phyloP scores from a whole-genome alignment of 2,113 vertebrate species.

The Hepsetus odoe region DNA sequence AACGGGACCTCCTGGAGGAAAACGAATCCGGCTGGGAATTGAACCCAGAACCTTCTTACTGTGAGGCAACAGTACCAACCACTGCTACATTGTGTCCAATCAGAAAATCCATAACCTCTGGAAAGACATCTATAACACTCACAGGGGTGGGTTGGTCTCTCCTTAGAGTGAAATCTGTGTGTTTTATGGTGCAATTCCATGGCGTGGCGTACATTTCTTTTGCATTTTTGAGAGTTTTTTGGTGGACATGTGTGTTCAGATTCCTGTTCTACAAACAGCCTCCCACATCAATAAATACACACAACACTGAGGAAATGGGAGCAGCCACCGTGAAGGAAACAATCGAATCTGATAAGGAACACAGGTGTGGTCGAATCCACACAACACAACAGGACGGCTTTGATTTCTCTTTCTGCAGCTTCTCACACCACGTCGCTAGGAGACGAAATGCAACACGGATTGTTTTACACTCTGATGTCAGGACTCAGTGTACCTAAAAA shows the following conservation, averaged over 20 bases:
- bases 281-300: neutral
- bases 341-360: neutral
- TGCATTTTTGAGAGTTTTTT: neutral
- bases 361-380: constrained; percentile 2
- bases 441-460: neutral
- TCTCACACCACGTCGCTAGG: neutral
- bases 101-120: too few species aligned
- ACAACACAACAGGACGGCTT: neutral
- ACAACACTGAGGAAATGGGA: neutral
- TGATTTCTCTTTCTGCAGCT: neutral
- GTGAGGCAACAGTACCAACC: too few species aligned
- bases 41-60: too few species aligned
- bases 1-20: too few species aligned
- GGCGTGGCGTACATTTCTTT: neutral
- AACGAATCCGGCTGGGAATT: too few species aligned
- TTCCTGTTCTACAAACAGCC: neutral
- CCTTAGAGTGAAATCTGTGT: too few species aligned
- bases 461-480: neutral
- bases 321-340: neutral
- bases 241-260: neutral
- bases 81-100: too few species aligned
- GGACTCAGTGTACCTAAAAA: neutral
- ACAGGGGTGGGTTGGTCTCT: too few species aligned
- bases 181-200: too few species aligned
- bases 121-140: too few species aligned